A percentile compares a stretch with the other conserved stretches of the same genome.
These are phyloP conservation scores for Meriones psammophilus DNA, from an alignment of 2,797 vertebrate species.

Conservation along the genomic window DNA sequence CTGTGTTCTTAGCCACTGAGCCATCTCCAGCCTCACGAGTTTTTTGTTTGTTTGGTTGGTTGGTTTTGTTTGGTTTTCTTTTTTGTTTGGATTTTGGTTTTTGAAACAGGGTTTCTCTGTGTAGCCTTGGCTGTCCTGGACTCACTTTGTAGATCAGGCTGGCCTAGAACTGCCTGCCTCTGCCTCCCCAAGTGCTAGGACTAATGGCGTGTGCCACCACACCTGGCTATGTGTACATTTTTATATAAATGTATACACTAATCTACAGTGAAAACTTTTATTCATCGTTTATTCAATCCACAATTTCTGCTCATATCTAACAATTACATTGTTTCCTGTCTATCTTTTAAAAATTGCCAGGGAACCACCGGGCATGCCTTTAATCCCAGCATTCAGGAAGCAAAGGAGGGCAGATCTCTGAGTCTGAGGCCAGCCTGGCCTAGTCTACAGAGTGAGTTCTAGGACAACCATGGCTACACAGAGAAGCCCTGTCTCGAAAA, in stretches of 20 bases:
- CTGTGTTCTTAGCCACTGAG: background rate
- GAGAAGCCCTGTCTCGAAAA: background rate
- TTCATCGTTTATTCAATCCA: background rate
- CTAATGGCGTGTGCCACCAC: too few relatives aligned
- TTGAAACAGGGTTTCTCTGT: too few relatives aligned
- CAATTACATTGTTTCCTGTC: background rate
- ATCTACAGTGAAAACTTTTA: background rate
- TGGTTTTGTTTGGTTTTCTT: too few relatives aligned
- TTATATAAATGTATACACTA: slow-evolving; percentile 39
- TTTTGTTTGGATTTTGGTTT: too few relatives aligned
- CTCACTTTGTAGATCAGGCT: too few relatives aligned
- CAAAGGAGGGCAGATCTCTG: background rate
- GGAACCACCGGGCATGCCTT: background rate
- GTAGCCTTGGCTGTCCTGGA: too few relatives aligned
- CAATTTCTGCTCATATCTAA: slow-evolving; percentile 22
- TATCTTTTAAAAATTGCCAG: background rate
- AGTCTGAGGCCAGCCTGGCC: background rate
- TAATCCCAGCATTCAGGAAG: background rate
- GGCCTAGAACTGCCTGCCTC: too few relatives aligned
- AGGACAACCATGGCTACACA: background rate
- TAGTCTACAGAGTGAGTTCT: background rate
- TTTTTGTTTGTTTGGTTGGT: too few relatives aligned
- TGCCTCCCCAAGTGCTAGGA: too few relatives aligned
- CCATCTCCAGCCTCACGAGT: background rate
- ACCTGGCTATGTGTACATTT: background rate